Conservation (phyloP, 2,797 vertebrate genomes). For the Arvicola amphibius region DNA sequence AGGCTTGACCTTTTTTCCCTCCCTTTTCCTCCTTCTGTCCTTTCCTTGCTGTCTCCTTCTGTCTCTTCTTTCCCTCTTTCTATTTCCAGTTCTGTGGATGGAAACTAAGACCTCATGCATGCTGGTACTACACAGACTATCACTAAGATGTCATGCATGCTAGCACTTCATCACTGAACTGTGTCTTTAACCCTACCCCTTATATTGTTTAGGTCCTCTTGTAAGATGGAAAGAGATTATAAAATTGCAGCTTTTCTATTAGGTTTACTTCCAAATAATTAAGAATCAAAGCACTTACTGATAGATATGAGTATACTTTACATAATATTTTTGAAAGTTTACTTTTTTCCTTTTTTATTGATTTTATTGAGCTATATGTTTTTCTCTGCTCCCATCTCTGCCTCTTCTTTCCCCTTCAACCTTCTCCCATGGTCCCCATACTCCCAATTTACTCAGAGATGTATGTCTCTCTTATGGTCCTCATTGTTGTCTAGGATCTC, state of each 20-base stretch:
- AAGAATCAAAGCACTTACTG: constrained; percentile 21
- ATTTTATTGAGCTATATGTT: no score
- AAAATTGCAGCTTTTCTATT: background rate
- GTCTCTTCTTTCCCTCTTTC: background rate
- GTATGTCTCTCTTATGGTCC: no score
- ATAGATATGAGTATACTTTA: background rate
- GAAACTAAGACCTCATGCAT: background rate
- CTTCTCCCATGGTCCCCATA: no score
- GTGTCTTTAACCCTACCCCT: background rate
- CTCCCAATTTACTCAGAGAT: no score
- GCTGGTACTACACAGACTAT: background rate
- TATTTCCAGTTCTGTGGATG: background rate
- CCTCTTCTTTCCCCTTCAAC: no score
- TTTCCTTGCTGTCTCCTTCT: background rate
- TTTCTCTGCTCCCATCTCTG: no score
- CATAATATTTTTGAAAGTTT: background rate
- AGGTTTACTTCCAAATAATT: background rate
- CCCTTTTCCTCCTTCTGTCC: background rate
- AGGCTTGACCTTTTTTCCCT: background rate
- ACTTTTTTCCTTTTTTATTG: no score
- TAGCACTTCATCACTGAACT: background rate
- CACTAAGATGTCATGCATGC: no score
- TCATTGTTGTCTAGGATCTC: no score
- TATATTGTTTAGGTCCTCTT: background rate
- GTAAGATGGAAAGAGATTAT: background rate